Conservation (phyloP, 1,140 invertebrate genomes). For the Anastrepha obliqua region DNA sequence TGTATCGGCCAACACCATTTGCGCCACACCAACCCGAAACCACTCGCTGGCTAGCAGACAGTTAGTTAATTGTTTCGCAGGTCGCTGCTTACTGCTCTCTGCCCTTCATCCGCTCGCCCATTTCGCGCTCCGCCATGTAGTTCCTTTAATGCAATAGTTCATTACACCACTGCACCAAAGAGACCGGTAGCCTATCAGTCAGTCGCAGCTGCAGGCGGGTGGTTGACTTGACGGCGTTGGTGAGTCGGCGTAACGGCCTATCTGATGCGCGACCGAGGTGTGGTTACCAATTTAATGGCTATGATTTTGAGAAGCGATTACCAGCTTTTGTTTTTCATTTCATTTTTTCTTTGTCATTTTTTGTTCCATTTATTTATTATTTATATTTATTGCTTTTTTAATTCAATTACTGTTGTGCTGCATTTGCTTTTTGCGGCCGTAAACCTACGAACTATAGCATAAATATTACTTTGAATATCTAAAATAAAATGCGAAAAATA, state of each 20-base stretch:
- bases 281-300: constrained; percentile 39
- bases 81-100: not conserved
- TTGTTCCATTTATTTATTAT: constrained; percentile 33
- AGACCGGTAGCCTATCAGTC: constrained; percentile 21
- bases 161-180: not conserved
- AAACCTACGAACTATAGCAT: not conserved
- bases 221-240: not conserved
- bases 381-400: not conserved
- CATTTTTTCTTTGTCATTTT: not conserved
- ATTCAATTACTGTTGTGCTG: constrained; percentile 17
- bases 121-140: not conserved
- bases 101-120: not conserved
- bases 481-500: constrained; percentile 11
- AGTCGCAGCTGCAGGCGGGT: not conserved
- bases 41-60: not conserved
- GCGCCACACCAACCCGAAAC: not conserved
- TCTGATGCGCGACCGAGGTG: constrained; percentile 42
- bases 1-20: constrained; percentile 38
- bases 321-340: not conserved
- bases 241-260: constrained; percentile 9
- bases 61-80: constrained; percentile 31
- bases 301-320: constrained; percentile 33
- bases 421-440: constrained; percentile 13
- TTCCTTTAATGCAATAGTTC: not conserved
- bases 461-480: constrained; percentile 14